phyloP scores from a whole-genome alignment of 2,113 vertebrate genomes.

The Nothocercus nigrocapillus region DNA sequence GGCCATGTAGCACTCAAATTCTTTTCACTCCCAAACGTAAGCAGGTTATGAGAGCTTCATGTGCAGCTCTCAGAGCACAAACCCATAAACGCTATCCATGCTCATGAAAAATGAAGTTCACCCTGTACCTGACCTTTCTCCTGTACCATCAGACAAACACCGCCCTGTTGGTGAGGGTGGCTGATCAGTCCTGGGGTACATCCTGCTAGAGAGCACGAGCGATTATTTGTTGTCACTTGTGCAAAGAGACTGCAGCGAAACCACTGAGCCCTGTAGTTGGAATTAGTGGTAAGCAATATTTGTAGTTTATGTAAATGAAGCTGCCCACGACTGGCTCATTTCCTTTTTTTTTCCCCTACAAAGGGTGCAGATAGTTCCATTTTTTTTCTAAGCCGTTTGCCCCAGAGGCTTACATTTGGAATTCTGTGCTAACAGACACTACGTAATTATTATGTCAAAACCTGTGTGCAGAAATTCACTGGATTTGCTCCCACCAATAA shows the following conservation, averaged over 20 bases:
- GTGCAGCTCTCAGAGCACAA: neutral
- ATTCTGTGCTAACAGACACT: constrained; percentile 33
- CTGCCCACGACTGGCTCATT: neutral
- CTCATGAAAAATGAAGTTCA: neutral
- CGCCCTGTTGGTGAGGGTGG: neutral
- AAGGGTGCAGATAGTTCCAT: neutral
- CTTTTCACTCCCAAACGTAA: neutral
- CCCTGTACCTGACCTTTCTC: neutral
- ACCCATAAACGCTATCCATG: neutral
- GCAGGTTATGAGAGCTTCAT: neutral
- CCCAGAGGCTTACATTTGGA: constrained; percentile 54
- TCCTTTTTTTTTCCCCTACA: neutral
- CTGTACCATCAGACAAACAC: neutral
- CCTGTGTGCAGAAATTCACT: neutral
- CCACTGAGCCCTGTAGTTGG: neutral
- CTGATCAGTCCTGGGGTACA: neutral
- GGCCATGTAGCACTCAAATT: neutral
- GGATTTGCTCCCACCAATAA: neutral
- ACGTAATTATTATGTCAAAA: constrained; percentile 40
- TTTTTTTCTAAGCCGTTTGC: constrained; percentile 39
- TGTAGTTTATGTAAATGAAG: constrained; percentile 36
- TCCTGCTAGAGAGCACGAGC: neutral
- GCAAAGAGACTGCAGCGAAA: neutral
- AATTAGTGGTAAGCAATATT: constrained; percentile 20
- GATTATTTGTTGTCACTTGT: neutral